phyloP scores from a whole-genome alignment of 2,113 vertebrate species.

The Aegypius monachus region DNA sequence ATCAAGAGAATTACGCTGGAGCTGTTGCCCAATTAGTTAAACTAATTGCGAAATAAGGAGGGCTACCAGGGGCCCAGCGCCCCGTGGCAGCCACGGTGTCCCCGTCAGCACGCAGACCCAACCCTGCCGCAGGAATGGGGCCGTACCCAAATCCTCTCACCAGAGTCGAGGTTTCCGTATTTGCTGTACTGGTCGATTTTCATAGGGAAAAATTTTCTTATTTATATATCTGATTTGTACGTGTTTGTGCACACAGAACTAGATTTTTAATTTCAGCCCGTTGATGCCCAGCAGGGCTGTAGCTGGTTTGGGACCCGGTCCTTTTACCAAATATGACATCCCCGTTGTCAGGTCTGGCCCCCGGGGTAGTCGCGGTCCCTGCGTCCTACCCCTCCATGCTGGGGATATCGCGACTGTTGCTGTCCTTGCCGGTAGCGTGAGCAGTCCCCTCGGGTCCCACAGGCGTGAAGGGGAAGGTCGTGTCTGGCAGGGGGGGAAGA shows the following conservation, averaged over 20 bases:
- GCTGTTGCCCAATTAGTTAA: neutral
- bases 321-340: rapidly evolving
- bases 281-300: rapidly evolving
- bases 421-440: rapidly evolving
- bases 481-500: neutral
- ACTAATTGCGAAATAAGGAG: neutral
- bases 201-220: neutral
- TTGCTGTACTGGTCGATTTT: neutral
- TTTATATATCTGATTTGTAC: neutral
- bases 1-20: neutral
- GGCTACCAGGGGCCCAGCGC: neutral
- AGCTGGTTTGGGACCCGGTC: neutral
- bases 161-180: rapidly evolving
- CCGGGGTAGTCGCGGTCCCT: neutral
- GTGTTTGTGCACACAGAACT: rapidly evolving
- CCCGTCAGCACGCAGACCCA: neutral
- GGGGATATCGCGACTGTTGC: rapidly evolving
- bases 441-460: rapidly evolving
- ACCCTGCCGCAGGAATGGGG: neutral
- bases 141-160: rapidly evolving
- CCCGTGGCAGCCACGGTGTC: neutral
- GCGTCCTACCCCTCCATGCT: rapidly evolving
- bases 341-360: neutral
- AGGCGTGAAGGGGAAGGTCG: rapidly evolving
- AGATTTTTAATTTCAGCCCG: rapidly evolving